Conservation (phyloP, 2,113 vertebrate species). For the Falco punctatus region DNA sequence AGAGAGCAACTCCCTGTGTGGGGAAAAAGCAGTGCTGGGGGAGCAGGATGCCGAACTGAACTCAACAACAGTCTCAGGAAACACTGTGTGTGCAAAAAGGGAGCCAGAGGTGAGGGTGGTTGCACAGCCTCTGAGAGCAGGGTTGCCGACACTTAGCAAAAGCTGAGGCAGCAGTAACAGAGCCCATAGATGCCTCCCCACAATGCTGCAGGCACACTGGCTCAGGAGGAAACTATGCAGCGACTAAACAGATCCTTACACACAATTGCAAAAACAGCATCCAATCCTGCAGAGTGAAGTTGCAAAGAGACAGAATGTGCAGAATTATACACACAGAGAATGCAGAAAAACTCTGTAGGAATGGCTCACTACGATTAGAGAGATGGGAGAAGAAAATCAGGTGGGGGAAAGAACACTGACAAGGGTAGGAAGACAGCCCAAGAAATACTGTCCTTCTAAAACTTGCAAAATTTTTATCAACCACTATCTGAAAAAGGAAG, state of each 20-base stretch:
- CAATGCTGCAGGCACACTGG: fast-evolving
- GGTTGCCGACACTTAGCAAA: background rate
- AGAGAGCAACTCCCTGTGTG: background rate
- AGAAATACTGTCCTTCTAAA: background rate
- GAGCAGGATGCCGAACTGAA: background rate
- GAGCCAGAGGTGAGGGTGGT: background rate
- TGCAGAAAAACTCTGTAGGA: background rate
- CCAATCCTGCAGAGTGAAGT: background rate
- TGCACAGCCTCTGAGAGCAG: background rate
- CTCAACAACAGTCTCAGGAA: background rate
- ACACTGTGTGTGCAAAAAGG: background rate
- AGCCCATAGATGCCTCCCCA: background rate
- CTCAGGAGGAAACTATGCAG: background rate
- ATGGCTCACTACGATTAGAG: background rate
- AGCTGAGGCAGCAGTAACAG: background rate
- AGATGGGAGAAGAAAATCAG: background rate
- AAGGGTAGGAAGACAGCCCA: background rate
- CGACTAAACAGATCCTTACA: background rate
- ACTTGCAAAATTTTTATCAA: background rate
- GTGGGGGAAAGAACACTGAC: background rate
- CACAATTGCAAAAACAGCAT: background rate
- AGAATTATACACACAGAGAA: background rate
- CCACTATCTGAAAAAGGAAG: background rate
- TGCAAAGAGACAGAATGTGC: background rate
- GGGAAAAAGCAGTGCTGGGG: background rate